Base-by-base conservation (phyloP, 2,888 invertebrate genomes). In the Agrypnus murinus region DNA sequence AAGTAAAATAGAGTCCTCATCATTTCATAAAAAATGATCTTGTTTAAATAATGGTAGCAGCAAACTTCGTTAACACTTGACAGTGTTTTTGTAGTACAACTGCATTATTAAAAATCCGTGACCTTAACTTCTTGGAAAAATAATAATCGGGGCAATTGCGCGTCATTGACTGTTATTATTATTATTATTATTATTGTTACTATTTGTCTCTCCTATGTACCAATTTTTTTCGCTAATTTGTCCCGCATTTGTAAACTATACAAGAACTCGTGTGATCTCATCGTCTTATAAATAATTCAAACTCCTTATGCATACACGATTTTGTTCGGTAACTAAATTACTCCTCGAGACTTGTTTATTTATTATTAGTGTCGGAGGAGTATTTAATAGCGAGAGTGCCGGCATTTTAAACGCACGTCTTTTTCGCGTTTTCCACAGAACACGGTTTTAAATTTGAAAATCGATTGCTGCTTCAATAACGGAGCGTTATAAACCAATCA, bases 251-350 rank as follows among this genome's bases (percentile, higher is more conserved):
- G 57, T 55, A 67, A 67, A 53, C 59, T 50, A 38, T 31, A 46
- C 32, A 36, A 58, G 50, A 53, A 15, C 57, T 15, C 10, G 65
- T 71, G 71, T 71, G 71, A 71, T 67, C 66, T 71, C 71, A 71
- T 71, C 66, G 34, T 19, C 71, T 71, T 67, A 71, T 71, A 71
- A 67, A 71, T 71, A 67, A 71, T 71, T 67, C 71, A 67, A 57
- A 15, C 58, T 40, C 31, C 46, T 55, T 63, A 10, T 50, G 38
- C 15, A 53, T 45, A 55, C 31, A 62, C 60, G 53, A 50, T 50
- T 59, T 34, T 34, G 48, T 36, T 50, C 48, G 32, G 32, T 17
- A 45, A 32, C 53, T 53, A 36, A 53, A 36, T 53, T 53, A 14
- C 9, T 34, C 25, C 14, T 19, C 8, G 36, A 53, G 53, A 6